Evolutionary conservation across 2,888 invertebrate species (phyloP).

Genomic region (Morinoia aosen): DNA sequence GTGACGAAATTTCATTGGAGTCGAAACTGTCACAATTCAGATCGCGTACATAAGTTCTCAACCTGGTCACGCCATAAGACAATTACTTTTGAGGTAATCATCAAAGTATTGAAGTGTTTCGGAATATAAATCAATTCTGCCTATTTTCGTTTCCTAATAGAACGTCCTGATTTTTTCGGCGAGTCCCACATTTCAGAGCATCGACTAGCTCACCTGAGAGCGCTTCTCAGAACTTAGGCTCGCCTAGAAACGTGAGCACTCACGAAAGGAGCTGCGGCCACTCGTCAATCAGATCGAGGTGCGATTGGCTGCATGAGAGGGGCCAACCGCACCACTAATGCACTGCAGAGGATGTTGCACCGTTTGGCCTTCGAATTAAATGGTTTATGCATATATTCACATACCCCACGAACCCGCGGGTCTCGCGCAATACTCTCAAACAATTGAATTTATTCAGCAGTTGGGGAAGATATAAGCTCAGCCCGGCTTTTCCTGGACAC

Average conservation of each 20-base stretch:
- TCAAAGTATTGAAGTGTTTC: background rate
- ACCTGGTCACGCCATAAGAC: background rate
- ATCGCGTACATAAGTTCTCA: background rate
- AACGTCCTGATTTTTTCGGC: background rate
- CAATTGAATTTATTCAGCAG: conserved; percentile 49
- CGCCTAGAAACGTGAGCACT: background rate
- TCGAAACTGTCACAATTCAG: background rate
- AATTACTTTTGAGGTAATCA: background rate
- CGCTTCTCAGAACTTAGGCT: background rate
- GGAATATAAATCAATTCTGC: background rate
- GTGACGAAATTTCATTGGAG: background rate
- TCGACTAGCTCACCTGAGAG: background rate
- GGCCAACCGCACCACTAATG: conserved; percentile 3
- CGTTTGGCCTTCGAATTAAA: conserved; percentile 45
- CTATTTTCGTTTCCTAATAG: background rate
- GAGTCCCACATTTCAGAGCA: background rate
- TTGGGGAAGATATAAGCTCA: background rate
- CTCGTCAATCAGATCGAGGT: conserved; percentile 10
- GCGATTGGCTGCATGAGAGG: background rate
- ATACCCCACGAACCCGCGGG: conserved; percentile 27
- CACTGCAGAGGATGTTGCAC: conserved; percentile 30
- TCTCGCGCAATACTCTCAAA: background rate
- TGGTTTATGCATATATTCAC: conserved; percentile 41
- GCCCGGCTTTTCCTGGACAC: background rate
- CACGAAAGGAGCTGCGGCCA: background rate